Evolutionary conservation across 2,888 invertebrate genomes (phyloP), one percentile per base, ranked within the genome.

Genomic region (Argyresthia goedartella): DNA sequence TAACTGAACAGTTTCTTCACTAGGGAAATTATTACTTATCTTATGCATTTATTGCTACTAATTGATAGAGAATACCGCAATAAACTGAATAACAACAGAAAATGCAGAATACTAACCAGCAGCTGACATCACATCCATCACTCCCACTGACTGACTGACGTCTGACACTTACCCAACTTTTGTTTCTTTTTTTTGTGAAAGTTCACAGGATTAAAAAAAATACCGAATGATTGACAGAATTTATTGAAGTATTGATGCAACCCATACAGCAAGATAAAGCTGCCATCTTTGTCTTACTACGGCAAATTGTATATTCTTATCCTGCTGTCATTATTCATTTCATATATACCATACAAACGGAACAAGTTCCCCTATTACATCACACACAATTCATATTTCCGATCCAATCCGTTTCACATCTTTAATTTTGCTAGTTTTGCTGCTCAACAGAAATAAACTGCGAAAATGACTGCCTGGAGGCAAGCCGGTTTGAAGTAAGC

Each of bases 401-500:
- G 25, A 25, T 25, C 25, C 6, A 25, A 25, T 25, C 25, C 6
- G 6, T 25, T 25, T 15, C 48, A 1, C 10, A 36, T 41, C 33
- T 50, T 50, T 50, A 8, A n/a, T 50, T 42, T 41, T 49, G 9
- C n/a, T 33, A 25, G 16, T 16, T 50, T 45, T 39, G 6, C 15
- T 13, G 34, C 4, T 13, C 9, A 34, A 33, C 9, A n/a, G 10
- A 10, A 14, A 50, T 39, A 47, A 54, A 45, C 51, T 13, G 14
- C 48, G 59, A 80, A 69, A 70, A 94, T 94, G 93, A 90, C 91
- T 79, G 92, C 91, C 70, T 95, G 95, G 95, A 93, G 95, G 82
- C 91, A 91, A 82, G 94, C 90, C 61, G 95, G 95, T 74, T 87
- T 95, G 64, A 95, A 93, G 95, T 95, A 88, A 91, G 92, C 39